Base-by-base conservation (phyloP, 2,888 invertebrate genomes). In the Mesorhabditis spiculigera region DNA sequence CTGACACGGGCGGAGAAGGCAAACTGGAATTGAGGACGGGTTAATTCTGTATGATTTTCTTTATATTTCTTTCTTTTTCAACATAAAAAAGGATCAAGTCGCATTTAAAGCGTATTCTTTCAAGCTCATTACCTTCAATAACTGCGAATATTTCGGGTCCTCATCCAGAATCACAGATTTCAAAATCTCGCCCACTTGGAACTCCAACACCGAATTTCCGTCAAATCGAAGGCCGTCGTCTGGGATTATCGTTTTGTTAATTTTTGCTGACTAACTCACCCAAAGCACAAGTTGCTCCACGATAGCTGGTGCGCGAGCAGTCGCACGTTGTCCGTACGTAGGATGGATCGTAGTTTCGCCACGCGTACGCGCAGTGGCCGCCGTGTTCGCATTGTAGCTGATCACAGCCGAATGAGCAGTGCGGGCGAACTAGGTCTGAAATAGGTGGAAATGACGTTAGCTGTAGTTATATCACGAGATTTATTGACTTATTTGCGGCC, bases 321-420 rank as follows among this genome's bases (percentile, higher is more conserved):
- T 83, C 80, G 67, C 83, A 83, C 5, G 73, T 76, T 3, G 79
- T 79, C 62, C 73, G 70, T 28, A 70, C 71, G 58, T 13, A 13
- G n/a, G 74, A 68, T 44, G 80, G 79, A 64, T 78, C 78, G 64
- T 73, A 75, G 68, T 81, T 78, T 13, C 70, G 73, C 83, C 82
- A 83, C n/a, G 72, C 77, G 13, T 81, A 79, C 1, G 80, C 73
- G 63, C 83, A 83, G 67, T 83, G 82, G 3, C 83, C 83, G 4
- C 82, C 81, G 67, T 83, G 81, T 6, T 74, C 45, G 71, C 83
- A 83, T n/a, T 72, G 43, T 43, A 83, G 62, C 6, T 74, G 42
- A 4, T 75, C 76, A 63, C 83, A 83, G 28, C 75, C 76, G 61
- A 78, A 73, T 43, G 78, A 73, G 68, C 83, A 83, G 5, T 82